Evolutionary conservation across 23 tunicate genomes (phyloP), one percentile per base, ranked within the genome.

Genomic region (Pegea sp.): DNA sequence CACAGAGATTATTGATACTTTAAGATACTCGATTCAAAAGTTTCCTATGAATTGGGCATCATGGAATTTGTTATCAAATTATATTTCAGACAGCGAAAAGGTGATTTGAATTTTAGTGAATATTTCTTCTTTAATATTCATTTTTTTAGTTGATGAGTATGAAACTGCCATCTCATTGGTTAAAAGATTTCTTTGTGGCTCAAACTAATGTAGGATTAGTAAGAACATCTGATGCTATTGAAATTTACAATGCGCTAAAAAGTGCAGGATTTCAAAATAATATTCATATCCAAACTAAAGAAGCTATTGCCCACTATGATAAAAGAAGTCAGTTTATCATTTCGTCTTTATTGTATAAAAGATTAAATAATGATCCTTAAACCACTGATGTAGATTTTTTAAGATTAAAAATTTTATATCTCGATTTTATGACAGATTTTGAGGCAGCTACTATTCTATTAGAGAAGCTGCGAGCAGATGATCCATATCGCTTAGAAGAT

Each of bases 41-140:
- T 79, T 53, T 32, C 93, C 93, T 30, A 61, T 79, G 73, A 79
- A 79, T 59, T 79, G 93, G 93, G 63, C 73, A 4, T 59, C 93
- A 19, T 79, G 93, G 93, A 42, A 65, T 42, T 74, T 66, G 50
- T 31, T 79, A 49, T 79, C 93, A 24, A 53, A 67, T n/a, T 52
- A 66, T 18, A 63, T 79, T 26, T 22, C 78, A 25, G 93, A 79
- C 29, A 69, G 71, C 46, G 63, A 62, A 62, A 28, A 42, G 22
- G 77, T 71, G 28, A 34, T 61, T 54, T 38, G 13, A 38, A 38
- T 38, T 8, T 38, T 38, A 8, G 11, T 38, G 46, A 38, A 8
- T 16, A 38, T 38, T 38, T 38, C 16, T 38, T 38, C 46, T 38
- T 16, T 8, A 38, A 38, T 8, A 38, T 38, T 38, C 11, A 11